Base-by-base conservation (phyloP, 2,113 vertebrate species). In the Rhipidura dahli region DNA sequence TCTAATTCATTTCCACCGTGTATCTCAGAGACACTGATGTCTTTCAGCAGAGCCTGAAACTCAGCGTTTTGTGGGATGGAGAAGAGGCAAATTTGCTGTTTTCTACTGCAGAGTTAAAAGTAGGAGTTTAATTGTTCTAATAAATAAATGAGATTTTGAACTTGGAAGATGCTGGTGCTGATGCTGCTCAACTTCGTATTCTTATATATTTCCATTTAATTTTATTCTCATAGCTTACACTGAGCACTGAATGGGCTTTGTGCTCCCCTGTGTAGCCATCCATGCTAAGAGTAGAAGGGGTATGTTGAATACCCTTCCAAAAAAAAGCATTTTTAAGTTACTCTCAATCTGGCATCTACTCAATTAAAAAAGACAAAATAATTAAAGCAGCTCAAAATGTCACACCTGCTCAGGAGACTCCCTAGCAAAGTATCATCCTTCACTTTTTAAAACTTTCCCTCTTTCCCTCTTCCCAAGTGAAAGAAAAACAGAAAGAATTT, bases 1-100 rank as follows among this genome's bases (percentile, higher is more conserved):
- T 87, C 87, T 90, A 68, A 96, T 85, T 97, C 85, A 94, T 73
- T 79, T 95, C 90, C 80, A 70, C 26, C 57, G 90, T 93, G 61
- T 79, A 93, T 76, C 68, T 39, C 57, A 83, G 83, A 93, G 94
- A 75, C 44, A 87, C 2, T 19, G 83, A 70, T 47, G 27, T 59
- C 50, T 94, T 79, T 37, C 7, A 65, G 64, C 42, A 93, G 51
- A 92, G 78, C 63, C 81, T 3, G 15, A 96, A 44, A 77, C 60
- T 69, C 39, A 2, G 23, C 79, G 56, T 69, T 93, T 47, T 65
- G 17, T 33, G 47, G 8, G 37, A 57, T 4, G 28, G 33, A 57
- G 39, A 65, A 69, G 49, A 61, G 11, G 37, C 49, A 40, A 75
- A 79, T 31, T 90, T 95, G 42, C 50, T 45, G 42, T 71, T 73